A percentile compares a stretch with the other conserved stretches of the same genome.
Conservation (phyloP, 2,113 vertebrate species). For the Platysteira castanea region DNA sequence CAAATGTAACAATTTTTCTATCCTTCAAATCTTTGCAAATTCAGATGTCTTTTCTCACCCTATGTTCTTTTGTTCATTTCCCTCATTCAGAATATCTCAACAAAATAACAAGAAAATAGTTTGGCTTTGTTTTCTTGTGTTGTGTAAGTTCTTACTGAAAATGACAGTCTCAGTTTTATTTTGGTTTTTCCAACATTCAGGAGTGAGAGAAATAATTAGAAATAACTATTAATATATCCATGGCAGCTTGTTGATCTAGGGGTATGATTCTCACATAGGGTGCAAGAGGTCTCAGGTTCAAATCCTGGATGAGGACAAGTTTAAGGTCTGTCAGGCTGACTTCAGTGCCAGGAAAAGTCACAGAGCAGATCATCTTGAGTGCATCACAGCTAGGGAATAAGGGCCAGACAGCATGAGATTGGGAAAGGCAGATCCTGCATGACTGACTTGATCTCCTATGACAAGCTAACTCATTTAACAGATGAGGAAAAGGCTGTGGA, state of each 20-base stretch:
- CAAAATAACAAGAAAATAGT: fast-evolving
- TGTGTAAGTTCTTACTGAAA: neutral
- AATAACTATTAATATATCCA: neutral
- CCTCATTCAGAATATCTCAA: neutral
- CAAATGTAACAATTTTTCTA: neutral
- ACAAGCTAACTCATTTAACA: neutral
- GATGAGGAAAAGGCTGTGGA: neutral
- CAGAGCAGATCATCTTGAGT: neutral
- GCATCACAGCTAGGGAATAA: neutral
- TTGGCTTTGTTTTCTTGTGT: neutral
- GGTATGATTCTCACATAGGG: neutral
- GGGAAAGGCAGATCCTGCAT: neutral
- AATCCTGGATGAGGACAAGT: neutral
- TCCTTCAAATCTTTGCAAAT: neutral
- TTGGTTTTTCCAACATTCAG: neutral
- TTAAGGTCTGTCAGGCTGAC: neutral
- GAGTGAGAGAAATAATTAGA: neutral
- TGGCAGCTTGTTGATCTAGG: neutral
- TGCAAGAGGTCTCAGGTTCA: neutral
- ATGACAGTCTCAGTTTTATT: fast-evolving
- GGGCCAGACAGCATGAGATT: neutral
- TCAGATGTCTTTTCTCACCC: neutral
- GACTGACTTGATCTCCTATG: neutral
- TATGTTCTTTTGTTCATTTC: neutral
- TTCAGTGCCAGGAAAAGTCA: neutral